A percentile compares a stretch with the other conserved stretches of the same genome.
Evolutionary conservation across 1,140 invertebrate species (phyloP).

Genomic region (Drosophila equinoxialis): DNA sequence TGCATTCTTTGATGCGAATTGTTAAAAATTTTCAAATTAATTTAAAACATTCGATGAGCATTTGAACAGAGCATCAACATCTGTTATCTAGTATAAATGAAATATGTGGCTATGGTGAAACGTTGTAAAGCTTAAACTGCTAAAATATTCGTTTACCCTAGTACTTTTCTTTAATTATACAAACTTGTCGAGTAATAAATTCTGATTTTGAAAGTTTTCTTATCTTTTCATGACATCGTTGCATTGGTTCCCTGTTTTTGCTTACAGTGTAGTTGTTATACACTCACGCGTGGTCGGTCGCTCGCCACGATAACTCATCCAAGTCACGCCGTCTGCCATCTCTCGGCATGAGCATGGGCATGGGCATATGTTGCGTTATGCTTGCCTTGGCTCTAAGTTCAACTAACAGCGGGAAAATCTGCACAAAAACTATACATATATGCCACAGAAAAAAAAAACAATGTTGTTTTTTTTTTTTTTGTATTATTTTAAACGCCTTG

Average conservation of each 20-base stretch:
- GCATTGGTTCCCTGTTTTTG: too few relatives aligned
- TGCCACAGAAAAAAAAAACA: neutral
- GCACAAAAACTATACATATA: conserved; percentile 17
- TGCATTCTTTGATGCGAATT: too few relatives aligned
- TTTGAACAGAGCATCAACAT: too few relatives aligned
- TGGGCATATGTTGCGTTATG: conserved; percentile 40
- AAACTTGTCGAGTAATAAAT: too few relatives aligned
- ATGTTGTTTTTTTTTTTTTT: neutral
- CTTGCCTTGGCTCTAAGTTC: conserved; percentile 55
- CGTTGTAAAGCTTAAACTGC: too few relatives aligned
- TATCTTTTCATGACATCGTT: too few relatives aligned
- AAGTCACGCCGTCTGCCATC: conserved; percentile 74
- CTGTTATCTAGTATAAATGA: too few relatives aligned
- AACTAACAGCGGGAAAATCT: conserved; percentile 54
- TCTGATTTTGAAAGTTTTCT: neutral
- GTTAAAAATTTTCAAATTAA: neutral
- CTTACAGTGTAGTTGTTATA: conserved; percentile 27
- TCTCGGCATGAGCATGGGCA: conserved; percentile 49
- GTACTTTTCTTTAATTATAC: too few relatives aligned
- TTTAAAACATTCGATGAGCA: too few relatives aligned
- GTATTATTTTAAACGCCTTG: conserved; percentile 38
- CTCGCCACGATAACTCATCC: conserved; percentile 62
- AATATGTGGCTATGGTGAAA: too few relatives aligned
- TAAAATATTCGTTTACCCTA: too few relatives aligned
- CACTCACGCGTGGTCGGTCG: conserved; percentile 61